These are phyloP conservation scores for Pagetopsis macropterus DNA, from an alignment of 2,797 vertebrate genomes.

Conservation along the genomic window DNA sequence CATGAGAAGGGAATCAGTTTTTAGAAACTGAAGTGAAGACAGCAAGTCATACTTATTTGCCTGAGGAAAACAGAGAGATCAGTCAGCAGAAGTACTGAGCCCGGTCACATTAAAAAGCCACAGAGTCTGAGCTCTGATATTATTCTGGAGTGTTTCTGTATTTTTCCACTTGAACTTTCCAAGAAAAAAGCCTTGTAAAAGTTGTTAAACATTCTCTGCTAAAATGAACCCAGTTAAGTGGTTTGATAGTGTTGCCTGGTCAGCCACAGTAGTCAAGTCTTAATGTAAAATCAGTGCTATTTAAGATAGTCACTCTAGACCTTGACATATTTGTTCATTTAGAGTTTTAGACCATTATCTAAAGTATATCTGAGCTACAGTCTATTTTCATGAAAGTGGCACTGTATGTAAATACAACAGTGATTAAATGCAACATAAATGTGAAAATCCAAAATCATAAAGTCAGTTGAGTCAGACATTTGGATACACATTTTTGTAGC, in stretches of 20 bases:
- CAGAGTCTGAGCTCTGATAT: not conserved
- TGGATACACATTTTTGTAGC: not conserved
- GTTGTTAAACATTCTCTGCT: not conserved
- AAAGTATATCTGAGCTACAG: constrained; percentile 1
- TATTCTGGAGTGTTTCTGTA: not conserved
- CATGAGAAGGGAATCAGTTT: not conserved
- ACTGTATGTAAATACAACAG: not conserved
- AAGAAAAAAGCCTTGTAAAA: not conserved
- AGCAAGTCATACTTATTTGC: not conserved
- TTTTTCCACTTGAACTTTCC: not conserved
- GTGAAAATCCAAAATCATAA: not conserved
- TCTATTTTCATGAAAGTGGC: not conserved
- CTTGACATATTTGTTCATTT: not conserved
- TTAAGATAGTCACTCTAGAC: not conserved
- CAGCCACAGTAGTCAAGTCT: not conserved
- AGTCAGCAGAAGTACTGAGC: not conserved
- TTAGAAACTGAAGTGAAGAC: not conserved
- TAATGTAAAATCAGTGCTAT: not conserved
- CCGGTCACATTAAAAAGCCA: not conserved
- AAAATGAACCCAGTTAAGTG: not conserved
- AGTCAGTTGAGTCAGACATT: constrained; percentile 1
- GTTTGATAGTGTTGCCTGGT: not conserved
- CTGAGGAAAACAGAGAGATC: not conserved
- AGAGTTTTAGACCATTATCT: not conserved
- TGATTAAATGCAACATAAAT: not conserved